Conservation (phyloP, 2,797 vertebrate genomes). For the Psittacula derbiana region DNA sequence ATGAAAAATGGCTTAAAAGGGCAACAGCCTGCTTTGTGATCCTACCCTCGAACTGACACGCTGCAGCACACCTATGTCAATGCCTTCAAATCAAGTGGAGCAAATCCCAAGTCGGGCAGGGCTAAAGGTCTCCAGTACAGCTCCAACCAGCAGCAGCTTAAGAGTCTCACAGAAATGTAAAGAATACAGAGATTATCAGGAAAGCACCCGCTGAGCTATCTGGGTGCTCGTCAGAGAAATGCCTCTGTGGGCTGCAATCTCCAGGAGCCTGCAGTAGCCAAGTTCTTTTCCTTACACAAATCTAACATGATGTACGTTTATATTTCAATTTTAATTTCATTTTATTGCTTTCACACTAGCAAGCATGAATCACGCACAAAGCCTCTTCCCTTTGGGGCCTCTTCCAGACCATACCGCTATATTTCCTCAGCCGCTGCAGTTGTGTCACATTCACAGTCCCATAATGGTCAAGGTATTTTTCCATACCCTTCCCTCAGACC, state of each 20-base stretch:
- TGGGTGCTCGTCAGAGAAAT: neutral
- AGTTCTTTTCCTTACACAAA: neutral
- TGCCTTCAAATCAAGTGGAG: neutral
- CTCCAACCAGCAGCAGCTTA: neutral
- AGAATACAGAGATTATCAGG: neutral
- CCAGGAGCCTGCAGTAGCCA: neutral
- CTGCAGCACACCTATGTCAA: neutral
- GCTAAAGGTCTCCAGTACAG: neutral
- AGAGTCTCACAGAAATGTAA: neutral
- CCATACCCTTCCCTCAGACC: neutral
- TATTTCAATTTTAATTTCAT: constrained; percentile 58
- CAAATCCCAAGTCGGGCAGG: accelerated
- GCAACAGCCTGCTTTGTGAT: neutral
- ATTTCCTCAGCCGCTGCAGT: constrained; percentile 17
- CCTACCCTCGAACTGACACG: neutral
- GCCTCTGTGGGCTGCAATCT: neutral
- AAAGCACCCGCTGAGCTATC: accelerated
- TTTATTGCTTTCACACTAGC: constrained; percentile 45
- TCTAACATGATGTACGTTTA: constrained; percentile 24
- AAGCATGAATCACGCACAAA: constrained; percentile 52
- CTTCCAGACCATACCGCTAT: neutral
- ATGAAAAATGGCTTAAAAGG: neutral
- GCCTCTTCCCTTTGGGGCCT: constrained; percentile 8
- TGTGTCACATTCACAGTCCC: neutral
- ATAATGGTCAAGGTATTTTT: neutral